Conservation (phyloP, 2,113 vertebrate species). For the Physeter macrocephalus region DNA sequence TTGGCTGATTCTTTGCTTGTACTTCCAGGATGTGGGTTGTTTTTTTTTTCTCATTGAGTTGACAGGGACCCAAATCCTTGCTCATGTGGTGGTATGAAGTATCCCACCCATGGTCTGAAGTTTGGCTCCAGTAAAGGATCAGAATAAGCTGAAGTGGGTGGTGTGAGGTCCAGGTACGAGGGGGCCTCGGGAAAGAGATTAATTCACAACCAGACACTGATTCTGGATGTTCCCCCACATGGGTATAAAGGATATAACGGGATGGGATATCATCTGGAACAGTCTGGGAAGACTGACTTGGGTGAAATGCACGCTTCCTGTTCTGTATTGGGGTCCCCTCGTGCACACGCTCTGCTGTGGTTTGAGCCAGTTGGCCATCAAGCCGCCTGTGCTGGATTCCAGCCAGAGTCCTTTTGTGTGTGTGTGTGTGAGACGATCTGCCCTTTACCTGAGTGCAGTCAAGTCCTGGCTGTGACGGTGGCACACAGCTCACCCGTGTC, state of each 20-base stretch:
- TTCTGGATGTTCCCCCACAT: background rate
- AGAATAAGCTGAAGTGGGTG: background rate
- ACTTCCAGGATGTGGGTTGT: background rate
- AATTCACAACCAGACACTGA: background rate
- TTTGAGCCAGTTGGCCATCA: fast-evolving
- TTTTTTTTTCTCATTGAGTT: background rate
- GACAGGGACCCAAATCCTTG: background rate
- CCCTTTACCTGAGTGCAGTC: no score
- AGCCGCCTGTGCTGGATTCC: fast-evolving
- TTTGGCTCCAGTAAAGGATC: background rate
- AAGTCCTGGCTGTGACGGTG: background rate
- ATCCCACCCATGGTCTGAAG: background rate
- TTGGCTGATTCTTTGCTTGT: background rate
- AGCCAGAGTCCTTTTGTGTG: background rate
- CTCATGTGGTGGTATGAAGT: background rate
- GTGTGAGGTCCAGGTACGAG: fast-evolving
- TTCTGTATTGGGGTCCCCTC: fast-evolving
- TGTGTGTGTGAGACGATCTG: fast-evolving
- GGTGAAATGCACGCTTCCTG: background rate
- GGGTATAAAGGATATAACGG: fast-evolving
- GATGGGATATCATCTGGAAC: fast-evolving
- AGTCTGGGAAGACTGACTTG: background rate
- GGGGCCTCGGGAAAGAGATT: background rate
- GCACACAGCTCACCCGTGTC: background rate
- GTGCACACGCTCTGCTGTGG: fast-evolving